A percentile compares a stretch with the other conserved stretches of the same genome.
Evolutionary conservation across 2,113 vertebrate species (phyloP).

Genomic region (Brienomyrus brachyistius): DNA sequence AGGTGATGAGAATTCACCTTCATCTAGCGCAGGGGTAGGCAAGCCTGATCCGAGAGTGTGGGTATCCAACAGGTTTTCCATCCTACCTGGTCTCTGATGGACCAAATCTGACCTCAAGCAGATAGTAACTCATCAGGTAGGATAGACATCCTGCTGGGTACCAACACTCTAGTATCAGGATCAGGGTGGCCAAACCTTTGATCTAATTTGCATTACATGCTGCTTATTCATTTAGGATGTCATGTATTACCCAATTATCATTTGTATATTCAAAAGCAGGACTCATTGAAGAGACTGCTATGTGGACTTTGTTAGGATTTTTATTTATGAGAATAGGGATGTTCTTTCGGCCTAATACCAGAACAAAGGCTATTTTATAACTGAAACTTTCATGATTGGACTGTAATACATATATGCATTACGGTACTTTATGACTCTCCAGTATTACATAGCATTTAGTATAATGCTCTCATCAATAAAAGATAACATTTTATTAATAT

Average conservation of each 20-base stretch:
- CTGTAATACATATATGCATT: neutral
- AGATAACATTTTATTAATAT: neutral
- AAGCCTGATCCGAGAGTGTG: neutral
- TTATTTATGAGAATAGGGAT: neutral
- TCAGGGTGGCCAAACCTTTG: neutral
- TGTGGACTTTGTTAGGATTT: neutral
- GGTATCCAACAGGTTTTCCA: neutral
- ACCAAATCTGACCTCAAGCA: neutral
- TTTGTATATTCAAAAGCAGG: neutral
- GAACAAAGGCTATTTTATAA: neutral
- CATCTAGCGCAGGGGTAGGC: neutral
- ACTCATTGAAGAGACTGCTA: neutral
- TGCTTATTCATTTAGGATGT: neutral
- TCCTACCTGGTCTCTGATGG: neutral
- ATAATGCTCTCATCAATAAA: neutral
- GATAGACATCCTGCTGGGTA: neutral
- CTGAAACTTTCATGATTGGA: neutral
- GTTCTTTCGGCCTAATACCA: neutral
- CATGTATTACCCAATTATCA: neutral
- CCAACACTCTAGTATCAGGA: neutral
- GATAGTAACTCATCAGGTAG: neutral
- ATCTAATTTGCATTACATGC: neutral
- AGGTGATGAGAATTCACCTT: neutral
- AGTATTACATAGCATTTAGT: neutral
- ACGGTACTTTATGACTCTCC: neutral